These are phyloP conservation scores for Pelodytes ibericus DNA, from an alignment of 2,797 vertebrate species.

Conservation along the genomic window DNA sequence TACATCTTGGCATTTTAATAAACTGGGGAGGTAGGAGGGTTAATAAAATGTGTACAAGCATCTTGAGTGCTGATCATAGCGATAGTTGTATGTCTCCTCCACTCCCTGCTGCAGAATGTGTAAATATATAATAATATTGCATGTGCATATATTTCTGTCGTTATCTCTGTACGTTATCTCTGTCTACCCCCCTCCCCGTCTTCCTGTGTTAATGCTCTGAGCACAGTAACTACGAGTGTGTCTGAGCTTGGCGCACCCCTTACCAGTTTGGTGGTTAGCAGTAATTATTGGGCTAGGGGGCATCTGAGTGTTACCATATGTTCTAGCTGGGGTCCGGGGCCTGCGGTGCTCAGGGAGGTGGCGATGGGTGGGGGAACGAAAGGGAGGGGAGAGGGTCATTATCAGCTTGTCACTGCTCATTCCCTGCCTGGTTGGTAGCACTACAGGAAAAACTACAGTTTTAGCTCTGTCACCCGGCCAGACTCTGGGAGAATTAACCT, in stretches of 20 bases:
- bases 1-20: too few relatives aligned
- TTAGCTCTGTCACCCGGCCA: slow-evolving; percentile 21
- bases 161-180: slow-evolving; percentile 24
- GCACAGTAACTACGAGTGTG: slow-evolving; percentile 43
- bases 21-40: too few relatives aligned
- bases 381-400: neutral
- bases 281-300: slow-evolving; percentile 56
- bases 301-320: slow-evolving; percentile 48
- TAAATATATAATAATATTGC: neutral
- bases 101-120: too few relatives aligned
- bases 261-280: slow-evolving; percentile 50
- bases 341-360: slow-evolving; percentile 33
- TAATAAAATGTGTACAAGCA: too few relatives aligned
- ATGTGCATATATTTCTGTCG: slow-evolving; percentile 36
- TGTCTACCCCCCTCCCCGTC: neutral
- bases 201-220: slow-evolving; percentile 35
- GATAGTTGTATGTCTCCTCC: too few relatives aligned
- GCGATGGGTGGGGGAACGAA: neutral
- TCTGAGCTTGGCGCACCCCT: slow-evolving; percentile 54
- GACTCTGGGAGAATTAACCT: neutral
- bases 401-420: slow-evolving; percentile 50
- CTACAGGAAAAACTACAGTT: slow-evolving; percentile 5
- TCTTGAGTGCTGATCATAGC: too few relatives aligned
- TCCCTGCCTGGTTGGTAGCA: slow-evolving; percentile 45
- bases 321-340: slow-evolving; percentile 45